Percentiles rank a stretch among this genome's conserved stretches.
These are phyloP conservation scores for Lanius ludovicianus DNA, from an alignment of 2,113 vertebrate genomes.

Conservation along the genomic window DNA sequence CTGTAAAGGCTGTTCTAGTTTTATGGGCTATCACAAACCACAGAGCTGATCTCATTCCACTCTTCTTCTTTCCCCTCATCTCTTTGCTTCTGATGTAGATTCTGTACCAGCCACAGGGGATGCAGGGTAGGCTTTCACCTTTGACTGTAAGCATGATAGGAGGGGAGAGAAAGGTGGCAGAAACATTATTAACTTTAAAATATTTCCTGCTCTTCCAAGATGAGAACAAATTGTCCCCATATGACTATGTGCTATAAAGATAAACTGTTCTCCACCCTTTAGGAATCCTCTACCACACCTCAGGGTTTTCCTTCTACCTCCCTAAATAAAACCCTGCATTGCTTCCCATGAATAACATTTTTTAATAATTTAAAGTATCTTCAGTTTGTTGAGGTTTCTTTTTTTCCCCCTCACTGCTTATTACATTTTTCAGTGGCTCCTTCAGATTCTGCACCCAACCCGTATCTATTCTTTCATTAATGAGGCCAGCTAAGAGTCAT, in stretches of 20 bases:
- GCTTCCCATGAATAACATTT: neutral
- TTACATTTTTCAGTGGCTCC: neutral
- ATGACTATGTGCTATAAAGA: constrained; percentile 3
- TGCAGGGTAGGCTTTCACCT: constrained; percentile 35
- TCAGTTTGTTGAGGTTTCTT: neutral
- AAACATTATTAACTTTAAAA: constrained; percentile 69
- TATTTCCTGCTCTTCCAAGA: constrained; percentile 46
- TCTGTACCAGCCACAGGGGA: constrained; percentile 32
- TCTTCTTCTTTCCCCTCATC: neutral
- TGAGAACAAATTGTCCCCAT: constrained; percentile 64
- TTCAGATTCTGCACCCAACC: neutral
- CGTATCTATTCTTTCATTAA: neutral
- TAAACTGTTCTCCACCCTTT: neutral
- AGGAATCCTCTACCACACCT: constrained; percentile 38
- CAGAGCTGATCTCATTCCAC: constrained; percentile 23
- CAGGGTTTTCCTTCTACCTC: neutral
- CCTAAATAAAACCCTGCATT: neutral
- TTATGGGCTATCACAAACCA: constrained; percentile 45
- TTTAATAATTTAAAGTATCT: constrained; percentile 12
- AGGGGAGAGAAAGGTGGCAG: constrained; percentile 32
- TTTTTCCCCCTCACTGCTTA: neutral
- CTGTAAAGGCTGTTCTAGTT: constrained; percentile 12
- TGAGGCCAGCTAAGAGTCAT: neutral
- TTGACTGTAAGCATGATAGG: constrained; percentile 46
- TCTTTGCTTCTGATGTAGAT: constrained; percentile 48